phyloP scores from a whole-genome alignment of 2,113 vertebrate genomes.

The Podarcis cretensis region DNA sequence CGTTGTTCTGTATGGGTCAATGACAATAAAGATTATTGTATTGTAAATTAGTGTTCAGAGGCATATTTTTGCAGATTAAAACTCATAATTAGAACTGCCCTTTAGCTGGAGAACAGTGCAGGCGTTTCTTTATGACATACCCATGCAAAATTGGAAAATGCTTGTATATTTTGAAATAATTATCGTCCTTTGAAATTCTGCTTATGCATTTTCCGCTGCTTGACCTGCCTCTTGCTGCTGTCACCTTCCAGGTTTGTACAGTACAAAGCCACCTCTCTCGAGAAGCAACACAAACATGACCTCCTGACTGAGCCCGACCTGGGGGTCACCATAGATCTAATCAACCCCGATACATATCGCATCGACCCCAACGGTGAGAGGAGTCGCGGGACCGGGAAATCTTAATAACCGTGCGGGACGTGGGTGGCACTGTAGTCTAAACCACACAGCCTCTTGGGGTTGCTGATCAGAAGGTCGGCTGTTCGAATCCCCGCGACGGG shows the following conservation, averaged over 20 bases:
- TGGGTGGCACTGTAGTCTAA: too few relatives aligned
- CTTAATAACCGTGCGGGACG: too few relatives aligned
- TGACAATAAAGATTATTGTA: too few relatives aligned
- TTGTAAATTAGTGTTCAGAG: too few relatives aligned
- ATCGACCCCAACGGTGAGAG: constrained; percentile 87
- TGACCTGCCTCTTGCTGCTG: neutral
- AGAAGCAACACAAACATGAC: constrained; percentile 95
- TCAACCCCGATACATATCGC: constrained; percentile 94
- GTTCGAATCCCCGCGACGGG: too few relatives aligned
- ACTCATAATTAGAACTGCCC: neutral
- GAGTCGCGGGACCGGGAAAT: neutral
- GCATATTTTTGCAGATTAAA: neutral
- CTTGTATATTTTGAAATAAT: neutral
- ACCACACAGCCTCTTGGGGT: too few relatives aligned
- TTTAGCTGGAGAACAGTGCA: neutral
- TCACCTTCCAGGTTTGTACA: constrained; percentile 87
- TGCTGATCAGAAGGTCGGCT: too few relatives aligned
- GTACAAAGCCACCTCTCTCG: constrained; percentile 94
- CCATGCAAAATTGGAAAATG: neutral
- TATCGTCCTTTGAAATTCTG: neutral
- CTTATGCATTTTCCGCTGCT: neutral
- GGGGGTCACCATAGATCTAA: constrained; percentile 93
- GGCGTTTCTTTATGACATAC: neutral
- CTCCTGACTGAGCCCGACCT: constrained; percentile 93
- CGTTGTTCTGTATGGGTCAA: too few relatives aligned